A percentile compares a stretch with the other conserved stretches of the same genome.
These are phyloP conservation scores for Phoxinus dragarum DNA, from an alignment of 2,797 vertebrate species.

Conservation along the genomic window DNA sequence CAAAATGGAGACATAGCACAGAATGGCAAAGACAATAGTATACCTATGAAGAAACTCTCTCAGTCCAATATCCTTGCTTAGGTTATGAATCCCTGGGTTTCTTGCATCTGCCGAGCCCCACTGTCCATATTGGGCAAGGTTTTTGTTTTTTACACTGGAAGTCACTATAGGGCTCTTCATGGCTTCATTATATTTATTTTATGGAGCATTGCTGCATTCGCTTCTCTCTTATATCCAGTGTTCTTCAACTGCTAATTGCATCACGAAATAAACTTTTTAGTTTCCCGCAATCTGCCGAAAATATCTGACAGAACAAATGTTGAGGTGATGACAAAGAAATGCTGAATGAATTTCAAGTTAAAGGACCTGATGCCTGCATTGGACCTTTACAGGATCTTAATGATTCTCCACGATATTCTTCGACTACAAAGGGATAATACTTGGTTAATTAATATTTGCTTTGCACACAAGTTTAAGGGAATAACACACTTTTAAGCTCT, in stretches of 20 bases:
- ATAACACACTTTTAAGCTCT: not conserved
- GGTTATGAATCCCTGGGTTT: conserved; percentile 4
- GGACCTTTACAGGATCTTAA: not conserved
- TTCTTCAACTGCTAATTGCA: not conserved
- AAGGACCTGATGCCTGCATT: not conserved
- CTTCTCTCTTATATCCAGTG: not conserved
- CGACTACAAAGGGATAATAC: not conserved
- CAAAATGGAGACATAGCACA: conserved; percentile 78
- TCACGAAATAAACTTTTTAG: not conserved
- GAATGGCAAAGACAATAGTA: conserved; percentile 73
- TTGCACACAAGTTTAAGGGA: not conserved
- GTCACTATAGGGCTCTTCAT: not conserved
- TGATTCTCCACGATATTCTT: not conserved
- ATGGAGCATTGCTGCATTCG: not conserved
- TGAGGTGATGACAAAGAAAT: not conserved
- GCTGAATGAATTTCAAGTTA: not conserved
- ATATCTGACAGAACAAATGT: not conserved
- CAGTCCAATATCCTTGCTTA: conserved; percentile 56
- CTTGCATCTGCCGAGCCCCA: not conserved
- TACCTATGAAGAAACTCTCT: conserved; percentile 80
- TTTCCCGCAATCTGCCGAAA: not conserved
- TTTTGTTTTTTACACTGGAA: conserved; percentile 28
- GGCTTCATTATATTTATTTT: not conserved
- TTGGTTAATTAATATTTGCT: not conserved
- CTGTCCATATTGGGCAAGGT: conserved; percentile 36